Conservation (phyloP, 2,888 invertebrate genomes). For the Scaptomyza polygonia region DNA sequence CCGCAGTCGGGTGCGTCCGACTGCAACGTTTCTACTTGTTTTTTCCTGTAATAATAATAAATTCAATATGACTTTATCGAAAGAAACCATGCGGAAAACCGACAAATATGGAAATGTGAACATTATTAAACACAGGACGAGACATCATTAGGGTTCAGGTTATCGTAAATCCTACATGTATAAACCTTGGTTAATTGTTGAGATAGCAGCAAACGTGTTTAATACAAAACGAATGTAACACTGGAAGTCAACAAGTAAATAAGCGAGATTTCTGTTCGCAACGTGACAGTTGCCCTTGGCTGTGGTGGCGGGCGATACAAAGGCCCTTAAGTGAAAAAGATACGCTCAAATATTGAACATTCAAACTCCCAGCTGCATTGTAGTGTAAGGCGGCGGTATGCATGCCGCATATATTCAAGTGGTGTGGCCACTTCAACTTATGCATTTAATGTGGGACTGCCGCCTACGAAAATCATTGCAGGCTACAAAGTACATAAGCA, state of each 20-base stretch:
- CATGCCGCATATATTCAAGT: constrained; percentile 53
- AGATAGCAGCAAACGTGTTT: neutral
- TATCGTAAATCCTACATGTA: no score
- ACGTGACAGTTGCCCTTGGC: constrained; percentile 59
- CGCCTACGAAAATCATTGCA: constrained; percentile 14
- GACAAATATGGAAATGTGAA: no score
- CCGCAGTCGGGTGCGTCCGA: no score
- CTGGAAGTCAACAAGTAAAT: neutral
- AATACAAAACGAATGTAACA: neutral
- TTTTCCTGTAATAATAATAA: no score
- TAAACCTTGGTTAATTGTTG: no score
- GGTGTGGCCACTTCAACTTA: constrained; percentile 48
- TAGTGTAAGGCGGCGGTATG: neutral
- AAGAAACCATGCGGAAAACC: no score
- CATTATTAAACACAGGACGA: no score
- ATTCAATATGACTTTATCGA: no score
- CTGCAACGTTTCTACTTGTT: no score
- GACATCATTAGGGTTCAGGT: no score
- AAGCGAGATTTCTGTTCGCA: neutral
- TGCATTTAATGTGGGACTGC: constrained; percentile 44
- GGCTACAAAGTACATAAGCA: constrained; percentile 32
- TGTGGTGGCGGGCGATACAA: no score
- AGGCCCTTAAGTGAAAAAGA: constrained; percentile 33
- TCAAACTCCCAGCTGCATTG: constrained; percentile 36
- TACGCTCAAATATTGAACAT: constrained; percentile 29